These are phyloP conservation scores for Drosophila suboccidentalis DNA, from an alignment of 2,888 invertebrate species.

Conservation along the genomic window DNA sequence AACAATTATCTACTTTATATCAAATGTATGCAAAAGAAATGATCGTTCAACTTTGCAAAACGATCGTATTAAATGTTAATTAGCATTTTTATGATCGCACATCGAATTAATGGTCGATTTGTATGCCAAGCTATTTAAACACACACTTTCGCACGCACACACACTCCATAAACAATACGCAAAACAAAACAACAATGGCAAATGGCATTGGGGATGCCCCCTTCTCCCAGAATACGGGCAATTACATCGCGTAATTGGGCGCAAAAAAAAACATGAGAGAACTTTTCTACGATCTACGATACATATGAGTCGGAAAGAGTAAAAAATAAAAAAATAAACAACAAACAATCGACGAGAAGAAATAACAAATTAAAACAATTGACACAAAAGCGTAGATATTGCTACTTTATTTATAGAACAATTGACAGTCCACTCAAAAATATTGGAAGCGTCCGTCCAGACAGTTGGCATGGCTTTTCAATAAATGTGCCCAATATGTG, in stretches of 20 bases:
- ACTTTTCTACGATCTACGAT: conserved; percentile 5
- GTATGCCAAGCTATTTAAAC: conserved; percentile 53
- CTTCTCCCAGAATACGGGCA: conserved; percentile 25
- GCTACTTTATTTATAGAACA: conserved; percentile 73
- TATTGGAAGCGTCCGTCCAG: conserved; percentile 36
- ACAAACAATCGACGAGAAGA: conserved; percentile 12
- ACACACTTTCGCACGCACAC: conserved; percentile 26
- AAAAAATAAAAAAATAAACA: conserved; percentile 2
- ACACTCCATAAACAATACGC: conserved; percentile 43
- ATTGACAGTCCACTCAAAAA: conserved; percentile 68
- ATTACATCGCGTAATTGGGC: conserved; percentile 60
- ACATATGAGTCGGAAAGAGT: not conserved
- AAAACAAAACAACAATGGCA: conserved; percentile 37
- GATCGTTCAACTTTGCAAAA: conserved; percentile 46
- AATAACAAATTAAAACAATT: conserved; percentile 64
- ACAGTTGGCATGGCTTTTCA: conserved; percentile 54
- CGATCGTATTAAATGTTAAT: conserved; percentile 64
- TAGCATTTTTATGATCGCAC: conserved; percentile 70
- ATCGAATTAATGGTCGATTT: conserved; percentile 63
- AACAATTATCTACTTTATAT: conserved; percentile 16
- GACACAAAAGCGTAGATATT: conserved; percentile 48
- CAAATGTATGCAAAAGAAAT: conserved; percentile 33
- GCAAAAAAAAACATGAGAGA: conserved; percentile 24
- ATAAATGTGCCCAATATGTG: conserved; percentile 52
- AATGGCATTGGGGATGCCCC: conserved; percentile 47